Base-by-base conservation (phyloP, 2,797 vertebrate species). In the Lindbergichthys nudifrons region DNA sequence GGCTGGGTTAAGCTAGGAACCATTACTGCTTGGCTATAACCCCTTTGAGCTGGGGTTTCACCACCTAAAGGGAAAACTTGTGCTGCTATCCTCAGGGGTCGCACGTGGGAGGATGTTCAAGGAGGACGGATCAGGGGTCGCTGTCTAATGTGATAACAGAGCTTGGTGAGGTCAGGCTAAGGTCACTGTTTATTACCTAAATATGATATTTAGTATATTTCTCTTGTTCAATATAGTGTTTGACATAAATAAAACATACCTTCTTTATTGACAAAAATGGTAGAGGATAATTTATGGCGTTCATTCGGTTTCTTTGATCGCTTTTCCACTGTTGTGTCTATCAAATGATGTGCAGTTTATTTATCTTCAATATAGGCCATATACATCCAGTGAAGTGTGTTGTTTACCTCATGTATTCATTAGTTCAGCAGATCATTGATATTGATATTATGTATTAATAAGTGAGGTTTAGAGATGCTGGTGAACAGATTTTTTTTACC, bases 11-110 rank as follows among this genome's bases (percentile, higher is more conserved):
- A 89, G 82, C 81, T 89, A 59, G 76, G 65, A 90, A 82, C 92
- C 84, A 91, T 92, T 92, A 89, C 87, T 82, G 80, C 74, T 89
- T 86, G 81, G 79, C 84, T 91, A 91, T 92, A 89, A 92, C 88
- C 85, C 87, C 76, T 85, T 80, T 90, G 86, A 91, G 87, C 83
- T 88, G 65, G 87, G 87, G 86, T 80, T 86, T 83, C 77, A 82
- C 77, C 78, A 81, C 87, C 85, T 67, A 78, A 36, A 88, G 82
- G 73, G 82, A 63, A 65, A 85, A 88, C 81, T 82, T 69, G 63
- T 52, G 81, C 72, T 80, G 69, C 82, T 88, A 76, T 86, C 83
- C 67, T 70, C 41, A 51, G 59, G 69, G 60, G 82, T 83, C 66
- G 61, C 74, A 65, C 3, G 76, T 71, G 77, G 88, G 81, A 80